Percentiles rank a stretch among this genome's conserved stretches.
Evolutionary conservation across 35 echinoderm and acorn worm species (phyloP).

Genomic region (Holothuria glaberrima): DNA sequence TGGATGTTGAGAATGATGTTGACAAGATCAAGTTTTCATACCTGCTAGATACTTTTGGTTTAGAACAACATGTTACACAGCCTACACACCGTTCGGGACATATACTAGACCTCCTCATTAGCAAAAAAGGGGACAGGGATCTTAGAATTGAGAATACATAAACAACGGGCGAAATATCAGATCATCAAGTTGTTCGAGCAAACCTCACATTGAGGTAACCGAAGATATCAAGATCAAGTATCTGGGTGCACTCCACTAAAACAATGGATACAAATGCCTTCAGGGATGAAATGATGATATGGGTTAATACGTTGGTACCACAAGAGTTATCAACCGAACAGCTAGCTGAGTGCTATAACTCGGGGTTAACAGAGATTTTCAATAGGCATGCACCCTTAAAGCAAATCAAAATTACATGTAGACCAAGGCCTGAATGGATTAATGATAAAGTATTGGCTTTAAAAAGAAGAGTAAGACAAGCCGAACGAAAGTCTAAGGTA

Average conservation of each 20-base stretch:
- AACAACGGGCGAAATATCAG: too few species aligned
- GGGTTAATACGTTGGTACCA: neutral
- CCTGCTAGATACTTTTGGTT: too few species aligned
- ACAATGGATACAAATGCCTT: too few species aligned
- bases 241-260: too few species aligned
- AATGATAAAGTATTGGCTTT: neutral
- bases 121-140: neutral
- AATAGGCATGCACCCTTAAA: too few species aligned
- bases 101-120: neutral
- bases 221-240: too few species aligned
- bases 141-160: too few species aligned
- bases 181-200: neutral
- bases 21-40: too few species aligned
- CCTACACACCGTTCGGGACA: neutral
- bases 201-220: neutral
- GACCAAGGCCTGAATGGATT: constrained; percentile 20
- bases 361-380: constrained; percentile 1
- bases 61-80: neutral
- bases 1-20: too few species aligned
- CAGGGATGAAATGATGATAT: too few species aligned
- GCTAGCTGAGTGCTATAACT: neutral
- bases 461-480: too few species aligned
- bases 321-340: constrained; percentile 5
- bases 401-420: neutral
- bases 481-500: too few species aligned